Base-by-base conservation (phyloP, 2,797 vertebrate genomes). In the Salarias fasciatus region DNA sequence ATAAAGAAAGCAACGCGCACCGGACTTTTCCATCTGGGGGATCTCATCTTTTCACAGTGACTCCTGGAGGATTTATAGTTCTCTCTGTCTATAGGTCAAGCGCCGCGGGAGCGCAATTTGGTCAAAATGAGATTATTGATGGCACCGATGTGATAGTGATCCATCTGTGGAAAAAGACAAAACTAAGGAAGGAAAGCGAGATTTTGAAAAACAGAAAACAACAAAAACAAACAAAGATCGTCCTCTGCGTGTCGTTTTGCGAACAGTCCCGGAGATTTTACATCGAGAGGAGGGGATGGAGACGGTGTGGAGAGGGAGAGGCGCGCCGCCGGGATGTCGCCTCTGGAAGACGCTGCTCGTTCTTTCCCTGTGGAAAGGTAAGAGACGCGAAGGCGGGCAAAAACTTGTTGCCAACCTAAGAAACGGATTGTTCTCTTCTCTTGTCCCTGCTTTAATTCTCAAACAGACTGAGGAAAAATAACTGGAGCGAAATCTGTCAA, bases 311-410 rank as follows among this genome's bases (percentile, higher is more conserved):
- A 72, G 79, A 60, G 49, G 36, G 11, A 38, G 53, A 47, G 45
- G 64, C 71, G 74, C 82, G 59, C 77, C 61, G 66, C 6, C 68
- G 62, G 74, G 64, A 74, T 66, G 65, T 54, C 60, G 63, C 60
- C 63, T 86, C 51, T 84, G 84, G 83, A 83, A 66, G 78, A 77
- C 81, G 45, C 42, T 82, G 75, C 68, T 91, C 6, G 61, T 90
- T 14, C 51, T 89, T 15, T 24, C 75, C 36, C 54, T 86, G 67
- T 88, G 84, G 80, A 72, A 72, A 88, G 90, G 91, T 92, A 89
- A 77, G 84, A 61, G n/a, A 53, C 18, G 18, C 24, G 24, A 24
- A 24, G 18, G 18, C 18, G 18, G 8, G 37, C 36, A 15, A 54
- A 43, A 84, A 88, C 79, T 83, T 90, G 81, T 79, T 85, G 77